Conservation (phyloP, 2,797 vertebrate genomes). For the Eospalax fontanierii region DNA sequence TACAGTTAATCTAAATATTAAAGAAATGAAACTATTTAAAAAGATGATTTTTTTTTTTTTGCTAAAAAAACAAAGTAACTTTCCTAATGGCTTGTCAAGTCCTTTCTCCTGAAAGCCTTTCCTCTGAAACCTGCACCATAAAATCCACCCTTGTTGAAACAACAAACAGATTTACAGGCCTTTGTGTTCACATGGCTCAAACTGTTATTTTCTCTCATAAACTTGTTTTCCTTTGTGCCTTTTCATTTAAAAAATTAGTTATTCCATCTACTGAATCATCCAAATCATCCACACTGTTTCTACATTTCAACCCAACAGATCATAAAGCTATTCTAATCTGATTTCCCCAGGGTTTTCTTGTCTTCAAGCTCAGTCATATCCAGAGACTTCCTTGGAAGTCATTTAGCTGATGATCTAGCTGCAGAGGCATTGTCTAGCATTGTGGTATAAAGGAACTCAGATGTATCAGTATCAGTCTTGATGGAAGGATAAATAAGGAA, state of each 20-base stretch:
- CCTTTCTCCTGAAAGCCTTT: background rate
- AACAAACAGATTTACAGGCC: background rate
- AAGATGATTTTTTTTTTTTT: no score
- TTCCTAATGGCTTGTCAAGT: background rate
- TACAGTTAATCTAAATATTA: background rate
- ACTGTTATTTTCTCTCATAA: background rate
- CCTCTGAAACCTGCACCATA: background rate
- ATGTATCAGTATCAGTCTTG: background rate
- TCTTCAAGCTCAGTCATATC: background rate
- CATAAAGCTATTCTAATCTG: background rate
- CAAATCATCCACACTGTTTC: background rate
- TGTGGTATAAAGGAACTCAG: background rate
- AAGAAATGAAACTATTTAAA: background rate
- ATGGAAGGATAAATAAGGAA: background rate
- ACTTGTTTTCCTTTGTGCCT: background rate
- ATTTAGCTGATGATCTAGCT: background rate
- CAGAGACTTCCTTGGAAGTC: background rate
- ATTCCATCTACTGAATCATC: background rate
- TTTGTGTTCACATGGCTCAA: background rate
- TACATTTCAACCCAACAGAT: background rate
- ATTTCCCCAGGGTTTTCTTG: background rate
- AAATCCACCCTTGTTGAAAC: background rate
- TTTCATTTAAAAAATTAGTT: background rate
- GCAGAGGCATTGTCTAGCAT: background rate
- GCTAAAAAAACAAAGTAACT: conserved; percentile 1